These are phyloP conservation scores for Drosophila suzukii DNA, from an alignment of 1,140 invertebrate genomes.

Conservation along the genomic window DNA sequence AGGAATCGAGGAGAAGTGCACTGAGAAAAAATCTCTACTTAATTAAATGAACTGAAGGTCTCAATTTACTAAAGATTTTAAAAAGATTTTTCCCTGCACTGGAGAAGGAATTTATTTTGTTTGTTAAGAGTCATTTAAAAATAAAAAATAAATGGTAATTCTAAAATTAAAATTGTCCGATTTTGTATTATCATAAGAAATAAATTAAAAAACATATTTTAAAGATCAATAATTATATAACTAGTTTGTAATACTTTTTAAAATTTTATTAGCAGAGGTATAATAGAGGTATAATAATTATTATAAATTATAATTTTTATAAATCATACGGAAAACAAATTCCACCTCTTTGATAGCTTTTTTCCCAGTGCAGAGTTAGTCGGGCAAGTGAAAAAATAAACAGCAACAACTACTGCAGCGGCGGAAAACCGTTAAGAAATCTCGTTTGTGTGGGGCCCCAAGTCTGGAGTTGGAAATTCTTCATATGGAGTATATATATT, in stretches of 20 bases:
- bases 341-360: neutral
- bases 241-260: too few species aligned
- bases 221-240: too few species aligned
- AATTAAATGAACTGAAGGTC: neutral
- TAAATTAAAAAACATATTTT: neutral
- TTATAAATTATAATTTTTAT: too few species aligned
- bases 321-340: neutral
- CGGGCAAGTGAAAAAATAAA: constrained; percentile 50
- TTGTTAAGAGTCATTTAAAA: too few species aligned
- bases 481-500: constrained; percentile 32
- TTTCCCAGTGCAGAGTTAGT: constrained; percentile 29
- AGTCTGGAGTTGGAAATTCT: constrained; percentile 45
- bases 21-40: neutral
- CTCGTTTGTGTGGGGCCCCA: constrained; percentile 62
- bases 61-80: too few species aligned
- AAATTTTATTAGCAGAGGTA: too few species aligned
- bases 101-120: too few species aligned
- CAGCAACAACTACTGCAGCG: constrained; percentile 17
- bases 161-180: too few species aligned
- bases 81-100: too few species aligned
- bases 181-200: too few species aligned
- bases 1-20: constrained; percentile 12
- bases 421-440: constrained; percentile 76
- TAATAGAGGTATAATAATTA: too few species aligned
- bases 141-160: too few species aligned